Evolutionary conservation across 1,140 invertebrate genomes (phyloP).

Genomic region (Rhizoglyphus robini): DNA sequence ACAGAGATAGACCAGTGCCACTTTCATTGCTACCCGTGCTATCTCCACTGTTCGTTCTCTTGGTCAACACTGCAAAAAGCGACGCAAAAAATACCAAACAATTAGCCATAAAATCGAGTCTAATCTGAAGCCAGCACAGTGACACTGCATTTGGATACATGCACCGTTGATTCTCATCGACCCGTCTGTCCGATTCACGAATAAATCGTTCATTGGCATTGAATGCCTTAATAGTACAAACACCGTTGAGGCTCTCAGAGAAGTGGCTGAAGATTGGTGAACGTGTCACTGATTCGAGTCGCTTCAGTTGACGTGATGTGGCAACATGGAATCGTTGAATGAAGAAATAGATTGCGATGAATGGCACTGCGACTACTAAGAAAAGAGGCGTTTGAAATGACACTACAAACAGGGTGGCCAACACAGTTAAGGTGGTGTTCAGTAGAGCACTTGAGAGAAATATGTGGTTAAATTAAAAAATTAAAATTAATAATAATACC

Average conservation of each 20-base stretch:
- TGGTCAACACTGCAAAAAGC: conserved; percentile 59
- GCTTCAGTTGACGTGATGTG: no score
- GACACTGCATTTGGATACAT: conserved; percentile 41
- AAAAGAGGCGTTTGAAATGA: conserved; percentile 63
- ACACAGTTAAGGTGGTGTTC: no score
- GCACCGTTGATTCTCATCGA: no score
- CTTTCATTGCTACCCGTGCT: no score
- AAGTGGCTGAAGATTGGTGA: conserved; percentile 40
- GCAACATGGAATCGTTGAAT: conserved; percentile 38
- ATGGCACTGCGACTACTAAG: conserved; percentile 45
- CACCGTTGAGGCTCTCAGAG: conserved; percentile 43
- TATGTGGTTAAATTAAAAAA: conserved; percentile 47
- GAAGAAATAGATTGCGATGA: conserved; percentile 42
- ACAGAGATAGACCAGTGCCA: conserved; percentile 75
- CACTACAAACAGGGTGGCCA: no score
- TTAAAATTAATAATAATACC: conserved; percentile 29
- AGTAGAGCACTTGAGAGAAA: conserved; percentile 63
- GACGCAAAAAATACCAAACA: no score
- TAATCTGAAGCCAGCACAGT: conserved; percentile 31
- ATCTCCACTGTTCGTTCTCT: conserved; percentile 53
- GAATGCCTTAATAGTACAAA: conserved; percentile 42
- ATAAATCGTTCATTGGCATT: conserved; percentile 38
- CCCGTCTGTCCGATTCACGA: conserved; percentile 36
- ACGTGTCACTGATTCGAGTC: no score
- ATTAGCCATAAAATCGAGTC: conserved; percentile 68